Evolutionary conservation across 1,140 invertebrate species (phyloP).

Genomic region (Bradynema listronoti): DNA sequence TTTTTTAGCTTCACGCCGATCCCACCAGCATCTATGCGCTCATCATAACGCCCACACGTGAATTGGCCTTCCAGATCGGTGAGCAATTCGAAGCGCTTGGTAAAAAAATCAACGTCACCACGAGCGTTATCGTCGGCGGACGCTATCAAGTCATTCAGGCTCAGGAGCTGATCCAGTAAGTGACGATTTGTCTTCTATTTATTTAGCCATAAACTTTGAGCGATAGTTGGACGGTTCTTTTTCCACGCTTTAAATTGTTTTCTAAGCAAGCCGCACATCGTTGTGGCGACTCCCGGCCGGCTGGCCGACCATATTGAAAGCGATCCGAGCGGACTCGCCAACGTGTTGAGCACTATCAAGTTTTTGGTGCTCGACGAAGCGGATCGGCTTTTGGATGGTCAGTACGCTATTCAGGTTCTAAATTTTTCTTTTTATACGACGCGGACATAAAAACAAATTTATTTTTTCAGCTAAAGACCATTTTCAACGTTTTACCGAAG

Average conservation of each 20-base stretch:
- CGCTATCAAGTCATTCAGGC: conserved; percentile 34
- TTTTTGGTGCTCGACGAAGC: conserved; percentile 55
- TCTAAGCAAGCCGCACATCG: conserved; percentile 58
- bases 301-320: conserved; percentile 63
- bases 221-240: not conserved
- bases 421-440: not conserved
- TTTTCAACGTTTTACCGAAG: conserved; percentile 76
- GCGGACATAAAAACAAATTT: not conserved
- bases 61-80: conserved; percentile 57
- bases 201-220: not conserved
- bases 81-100: conserved; percentile 54
- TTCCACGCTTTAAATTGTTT: conserved; percentile 4
- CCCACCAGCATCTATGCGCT: conserved; percentile 52
- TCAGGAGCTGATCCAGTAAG: conserved; percentile 27
- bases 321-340: conserved; percentile 15
- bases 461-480: conserved; percentile 74
- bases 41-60: conserved; percentile 51
- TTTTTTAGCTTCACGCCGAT: conserved; percentile 29
- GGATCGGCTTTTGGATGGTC: conserved; percentile 50
- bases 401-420: conserved; percentile 48
- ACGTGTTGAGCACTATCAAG: conserved; percentile 32
- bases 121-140: conserved; percentile 22
- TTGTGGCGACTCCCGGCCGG: conserved; percentile 92
- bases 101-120: conserved; percentile 44
- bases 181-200: not conserved